phyloP scores from a whole-genome alignment of 2,797 vertebrate genomes.

The Helarctos malayanus region DNA sequence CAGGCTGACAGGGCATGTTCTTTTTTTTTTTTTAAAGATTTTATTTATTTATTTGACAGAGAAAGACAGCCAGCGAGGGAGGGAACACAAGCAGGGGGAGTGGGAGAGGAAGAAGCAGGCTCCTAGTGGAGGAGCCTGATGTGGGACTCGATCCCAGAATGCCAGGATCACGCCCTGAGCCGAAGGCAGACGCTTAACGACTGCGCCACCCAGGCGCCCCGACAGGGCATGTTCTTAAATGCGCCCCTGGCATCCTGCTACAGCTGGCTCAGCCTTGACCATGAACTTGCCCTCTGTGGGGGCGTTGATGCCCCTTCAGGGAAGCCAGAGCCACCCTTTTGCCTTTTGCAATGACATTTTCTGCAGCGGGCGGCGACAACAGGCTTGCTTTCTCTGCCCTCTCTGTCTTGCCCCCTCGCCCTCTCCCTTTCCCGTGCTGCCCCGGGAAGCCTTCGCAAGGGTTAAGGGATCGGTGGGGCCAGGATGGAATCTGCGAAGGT shows the following conservation, averaged over 20 bases:
- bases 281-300: not conserved
- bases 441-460: not conserved
- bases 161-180: no score
- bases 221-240: not conserved
- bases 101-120: no score
- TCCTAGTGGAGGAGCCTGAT: no score
- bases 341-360: not conserved
- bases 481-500: not conserved
- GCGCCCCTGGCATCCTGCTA: not conserved
- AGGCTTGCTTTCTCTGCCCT: not conserved
- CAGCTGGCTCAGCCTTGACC: not conserved
- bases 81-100: no score
- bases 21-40: not conserved
- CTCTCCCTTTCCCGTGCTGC: not conserved
- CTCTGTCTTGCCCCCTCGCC: rapidly evolving
- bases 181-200: no score
- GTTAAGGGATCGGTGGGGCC: not conserved
- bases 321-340: not conserved
- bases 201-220: no score
- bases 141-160: no score
- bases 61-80: no score
- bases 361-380: rapidly evolving
- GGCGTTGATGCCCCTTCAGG: not conserved
- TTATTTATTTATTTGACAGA: no score
- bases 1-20: no score